Evolutionary conservation across 2,113 vertebrate species (phyloP), one percentile per base, ranked within the genome.

Genomic region (Aramus guarauna): DNA sequence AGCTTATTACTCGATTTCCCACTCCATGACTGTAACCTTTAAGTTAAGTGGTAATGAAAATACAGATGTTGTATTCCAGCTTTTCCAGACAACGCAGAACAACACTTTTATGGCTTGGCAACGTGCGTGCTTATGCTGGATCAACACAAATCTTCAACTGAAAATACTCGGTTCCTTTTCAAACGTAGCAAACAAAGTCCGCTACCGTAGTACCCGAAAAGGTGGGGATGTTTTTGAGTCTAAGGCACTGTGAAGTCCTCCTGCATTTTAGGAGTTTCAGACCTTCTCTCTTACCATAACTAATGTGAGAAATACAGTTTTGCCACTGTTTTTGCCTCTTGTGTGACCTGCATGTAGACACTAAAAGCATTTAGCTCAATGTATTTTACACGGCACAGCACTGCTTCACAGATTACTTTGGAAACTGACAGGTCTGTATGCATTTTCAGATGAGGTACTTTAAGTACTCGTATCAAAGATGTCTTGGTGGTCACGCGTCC

Each of bases 281-380:
- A 24, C n/a, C 14, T 79, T 63, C 85, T 67, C 29, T 47, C 21
- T n/a, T 84, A 41, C 19, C 5, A 0, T 47, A 59, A 41, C 24
- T 58, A 36, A 41, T 22, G 66, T n/a, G 56, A 90, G 43, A 86
- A 92, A 90, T 4, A 39, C 6, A 37, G 1, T 60, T 86, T 83
- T 86, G 58, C 39, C 14, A 29, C 23, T 43, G 36, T 1, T 66
- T 91, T 82, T 91, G 37, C 36, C 53, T 34, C 18, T 15, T n/a
- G 3, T 43, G 27, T 76, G 52, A 50, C 47, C 12, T 59, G 37
- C 37, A 18, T 20, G 4, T 14, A 55, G 56, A 30, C 14, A 21
- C 0, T 0, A 53, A 74, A 78, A 52, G 39, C 66, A 34, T 45
- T 27, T 62, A 4, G 48, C 60, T 69, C 39, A 2, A 9, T 58